Percentiles rank a stretch among this genome's conserved stretches.
Conservation (phyloP, 2,888 invertebrate genomes). For the Phortica magna region DNA sequence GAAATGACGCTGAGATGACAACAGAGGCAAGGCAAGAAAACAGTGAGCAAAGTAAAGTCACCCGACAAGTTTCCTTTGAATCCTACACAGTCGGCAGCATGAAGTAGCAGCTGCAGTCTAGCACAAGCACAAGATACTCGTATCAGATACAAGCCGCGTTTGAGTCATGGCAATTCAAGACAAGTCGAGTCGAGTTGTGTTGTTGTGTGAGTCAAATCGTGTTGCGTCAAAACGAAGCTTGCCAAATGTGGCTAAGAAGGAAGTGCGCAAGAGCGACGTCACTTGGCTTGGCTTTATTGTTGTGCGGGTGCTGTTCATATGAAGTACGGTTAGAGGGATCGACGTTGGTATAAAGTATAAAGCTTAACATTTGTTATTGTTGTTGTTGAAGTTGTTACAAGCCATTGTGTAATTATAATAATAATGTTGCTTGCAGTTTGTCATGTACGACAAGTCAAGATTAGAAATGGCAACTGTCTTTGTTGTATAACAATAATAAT, state of each 20-base stretch:
- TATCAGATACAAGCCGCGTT: not conserved
- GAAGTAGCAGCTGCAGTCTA: not conserved
- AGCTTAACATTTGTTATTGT: too few species aligned
- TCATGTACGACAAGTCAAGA: too few species aligned
- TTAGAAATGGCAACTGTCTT: too few species aligned
- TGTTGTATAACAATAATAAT: too few species aligned
- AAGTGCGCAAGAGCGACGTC: constrained; percentile 15
- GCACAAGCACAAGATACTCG: not conserved
- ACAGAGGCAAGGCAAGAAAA: constrained; percentile 42
- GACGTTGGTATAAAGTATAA: too few species aligned
- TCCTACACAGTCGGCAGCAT: not conserved
- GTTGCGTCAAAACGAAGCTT: not conserved
- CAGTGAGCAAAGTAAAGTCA: not conserved
- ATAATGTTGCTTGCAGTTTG: too few species aligned
- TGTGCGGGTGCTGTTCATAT: not conserved
- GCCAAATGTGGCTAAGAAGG: constrained; percentile 26
- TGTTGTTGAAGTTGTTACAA: too few species aligned
- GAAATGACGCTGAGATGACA: constrained; percentile 40
- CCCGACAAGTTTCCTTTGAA: constrained; percentile 31
- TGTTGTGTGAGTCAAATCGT: not conserved
- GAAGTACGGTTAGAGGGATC: not conserved
- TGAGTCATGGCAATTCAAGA: not conserved
- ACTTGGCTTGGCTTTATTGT: not conserved
- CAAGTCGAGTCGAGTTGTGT: constrained; percentile 4
- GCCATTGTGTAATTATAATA: too few species aligned